Evolutionary conservation across 1,140 invertebrate genomes (phyloP).

Genomic region (Phymastichus coffea): DNA sequence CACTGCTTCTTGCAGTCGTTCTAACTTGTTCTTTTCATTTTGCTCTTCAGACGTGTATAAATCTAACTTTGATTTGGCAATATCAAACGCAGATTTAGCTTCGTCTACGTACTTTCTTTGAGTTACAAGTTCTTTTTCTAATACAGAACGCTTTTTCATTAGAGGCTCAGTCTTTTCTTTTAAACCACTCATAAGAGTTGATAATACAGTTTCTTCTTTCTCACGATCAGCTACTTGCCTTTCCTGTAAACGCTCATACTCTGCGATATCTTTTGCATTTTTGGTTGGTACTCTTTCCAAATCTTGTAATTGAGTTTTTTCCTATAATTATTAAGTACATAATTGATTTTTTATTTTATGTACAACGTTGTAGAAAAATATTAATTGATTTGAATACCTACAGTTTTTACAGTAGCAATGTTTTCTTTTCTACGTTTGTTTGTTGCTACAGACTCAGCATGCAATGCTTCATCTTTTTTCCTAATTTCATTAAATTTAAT

Average conservation of each 20-base stretch:
- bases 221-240: slow-evolving; percentile 57
- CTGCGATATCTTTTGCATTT: slow-evolving; percentile 69
- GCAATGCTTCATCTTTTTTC: slow-evolving; percentile 63
- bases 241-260: slow-evolving; percentile 64
- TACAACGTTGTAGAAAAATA: neutral
- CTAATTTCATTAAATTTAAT: slow-evolving; percentile 62
- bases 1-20: slow-evolving; percentile 59
- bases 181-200: slow-evolving; percentile 62
- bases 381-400: slow-evolving; percentile 31
- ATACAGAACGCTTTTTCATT: slow-evolving; percentile 44
- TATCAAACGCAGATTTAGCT: slow-evolving; percentile 69
- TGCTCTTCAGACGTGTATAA: slow-evolving; percentile 77
- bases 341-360: slow-evolving; percentile 63
- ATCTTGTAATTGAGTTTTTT: slow-evolving; percentile 66
- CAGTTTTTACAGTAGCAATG: slow-evolving; percentile 44
- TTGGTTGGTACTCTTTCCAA: slow-evolving; percentile 68
- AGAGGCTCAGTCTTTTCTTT: slow-evolving; percentile 66
- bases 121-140: slow-evolving; percentile 68
- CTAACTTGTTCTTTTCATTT: slow-evolving; percentile 73
- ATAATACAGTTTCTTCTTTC: slow-evolving; percentile 58
- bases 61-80: slow-evolving; percentile 81
- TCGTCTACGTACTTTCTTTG: slow-evolving; percentile 73
- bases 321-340: slow-evolving; percentile 42
- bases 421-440: slow-evolving; percentile 69
- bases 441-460: slow-evolving; percentile 64